These are phyloP conservation scores for Panulirus ornatus DNA, from an alignment of 1,140 invertebrate species.

Conservation along the genomic window DNA sequence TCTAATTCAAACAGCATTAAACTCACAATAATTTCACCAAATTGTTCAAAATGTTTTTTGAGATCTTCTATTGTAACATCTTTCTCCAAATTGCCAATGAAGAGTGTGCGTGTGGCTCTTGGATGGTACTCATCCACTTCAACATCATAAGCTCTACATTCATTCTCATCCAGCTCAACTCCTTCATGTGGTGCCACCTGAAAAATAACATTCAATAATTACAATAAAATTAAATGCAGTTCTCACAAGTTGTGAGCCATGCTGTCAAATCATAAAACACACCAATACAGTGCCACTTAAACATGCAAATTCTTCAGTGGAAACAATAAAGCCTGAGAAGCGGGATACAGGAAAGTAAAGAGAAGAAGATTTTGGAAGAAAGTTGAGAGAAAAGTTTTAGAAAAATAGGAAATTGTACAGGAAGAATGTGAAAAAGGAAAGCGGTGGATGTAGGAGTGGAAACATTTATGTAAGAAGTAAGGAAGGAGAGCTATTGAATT, in stretches of 20 bases:
- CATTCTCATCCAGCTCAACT: slow-evolving; percentile 76
- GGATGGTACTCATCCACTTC: slow-evolving; percentile 97
- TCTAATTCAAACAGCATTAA: too few relatives aligned
- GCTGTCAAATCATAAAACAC: background rate
- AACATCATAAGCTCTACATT: slow-evolving; percentile 83
- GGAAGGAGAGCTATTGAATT: too few relatives aligned
- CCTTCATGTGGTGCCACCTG: slow-evolving; percentile 75
- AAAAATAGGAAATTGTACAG: too few relatives aligned
- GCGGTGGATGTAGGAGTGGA: too few relatives aligned
- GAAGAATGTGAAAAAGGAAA: too few relatives aligned
- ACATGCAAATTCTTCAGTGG: too few relatives aligned
- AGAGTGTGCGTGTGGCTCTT: slow-evolving; percentile 92
- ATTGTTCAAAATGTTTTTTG: slow-evolving; percentile 93
- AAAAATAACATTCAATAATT: background rate
- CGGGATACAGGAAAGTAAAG: too few relatives aligned
- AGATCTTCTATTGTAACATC: slow-evolving; percentile 93
- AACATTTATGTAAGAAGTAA: too few relatives aligned
- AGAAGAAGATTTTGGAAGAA: too few relatives aligned
- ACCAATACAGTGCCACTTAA: too few relatives aligned
- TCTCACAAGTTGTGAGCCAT: background rate
- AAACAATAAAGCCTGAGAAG: background rate
- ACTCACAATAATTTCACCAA: slow-evolving; percentile 95
- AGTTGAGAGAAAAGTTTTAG: too few relatives aligned
- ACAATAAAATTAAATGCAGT: background rate
- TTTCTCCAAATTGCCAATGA: slow-evolving; percentile 96